Base-by-base conservation (phyloP, 2,113 vertebrate species). In the Siphamia tubifer region DNA sequence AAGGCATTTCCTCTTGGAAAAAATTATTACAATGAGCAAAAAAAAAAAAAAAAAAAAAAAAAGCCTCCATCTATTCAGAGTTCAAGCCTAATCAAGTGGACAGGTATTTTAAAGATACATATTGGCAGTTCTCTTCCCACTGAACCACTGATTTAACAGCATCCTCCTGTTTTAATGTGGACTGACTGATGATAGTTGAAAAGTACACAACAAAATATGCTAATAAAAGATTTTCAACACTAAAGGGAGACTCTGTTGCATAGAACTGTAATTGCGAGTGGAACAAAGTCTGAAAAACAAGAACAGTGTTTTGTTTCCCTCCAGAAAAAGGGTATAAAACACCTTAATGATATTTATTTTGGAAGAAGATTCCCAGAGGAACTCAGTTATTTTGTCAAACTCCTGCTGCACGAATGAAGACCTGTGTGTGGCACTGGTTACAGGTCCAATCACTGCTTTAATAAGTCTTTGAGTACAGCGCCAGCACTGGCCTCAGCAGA, bases 401-500 rank as follows among this genome's bases (percentile, higher is more conserved):
- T 32, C 16, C 1, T 45, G n/a, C 16, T 71, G 34, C 24, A 54
- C 67, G 43, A 56, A 28, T 81, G 77, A 78, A 84, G 75, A 79
- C 67, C 58, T 79, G 58, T 21, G 19, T 62, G 27, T 45, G 82
- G 45, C 70, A 38, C 63, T 39, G 11, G 5, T 43, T 6, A 4
- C 8, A 11, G 15, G 11, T 23, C 16, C 8, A 1, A 45, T 93
- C 86, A 99, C 68, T 99, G 94, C 84, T 96, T 96, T 10, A 99
- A 87, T 24, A 99, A 91, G 87, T 97, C 96, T 89, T 99, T 98
- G 12, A 99, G 87, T 2, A 98, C 94, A 2, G 93, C 93, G 17
- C 96, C 96, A 0, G 85, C 95, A 2, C 96, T 98, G 79, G 92
- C 91, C 76, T 96, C 97, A 0, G 94, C 91, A 0, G 93, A 94